Conservation (phyloP, 2,113 vertebrate species). For the Balaeniceps rex region DNA sequence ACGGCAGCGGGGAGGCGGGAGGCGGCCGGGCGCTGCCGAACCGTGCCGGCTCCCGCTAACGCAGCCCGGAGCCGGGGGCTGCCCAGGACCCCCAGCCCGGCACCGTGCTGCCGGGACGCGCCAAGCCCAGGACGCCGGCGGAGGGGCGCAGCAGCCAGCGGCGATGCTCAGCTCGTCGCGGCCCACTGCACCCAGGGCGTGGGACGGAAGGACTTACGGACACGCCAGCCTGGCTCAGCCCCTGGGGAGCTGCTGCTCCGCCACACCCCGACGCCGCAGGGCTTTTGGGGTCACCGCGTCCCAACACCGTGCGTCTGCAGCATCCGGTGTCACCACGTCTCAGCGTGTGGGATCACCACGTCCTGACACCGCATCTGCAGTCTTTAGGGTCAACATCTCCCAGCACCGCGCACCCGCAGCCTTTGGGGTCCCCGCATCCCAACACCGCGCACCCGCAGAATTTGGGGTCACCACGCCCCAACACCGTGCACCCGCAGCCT, state of each 20-base stretch:
- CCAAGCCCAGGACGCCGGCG: neutral
- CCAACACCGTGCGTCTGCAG: neutral
- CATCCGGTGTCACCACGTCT: too few relatives aligned
- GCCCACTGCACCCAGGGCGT: neutral
- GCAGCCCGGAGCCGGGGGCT: neutral
- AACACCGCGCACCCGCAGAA: too few relatives aligned
- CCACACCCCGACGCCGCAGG: neutral
- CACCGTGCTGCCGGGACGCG: neutral
- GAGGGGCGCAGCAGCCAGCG: neutral
- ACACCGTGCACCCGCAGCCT: neutral
- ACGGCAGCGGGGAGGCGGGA: neutral
- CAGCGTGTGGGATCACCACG: neutral
- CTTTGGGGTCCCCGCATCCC: neutral
- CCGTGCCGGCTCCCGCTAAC: neutral
- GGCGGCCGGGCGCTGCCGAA: neutral
- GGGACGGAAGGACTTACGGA: neutral
- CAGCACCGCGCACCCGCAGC: neutral
- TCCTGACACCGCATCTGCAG: neutral
- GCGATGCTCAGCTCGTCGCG: neutral
- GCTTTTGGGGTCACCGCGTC: neutral
- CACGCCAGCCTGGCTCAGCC: too few relatives aligned
- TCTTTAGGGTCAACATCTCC: neutral
- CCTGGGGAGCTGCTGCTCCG: neutral
- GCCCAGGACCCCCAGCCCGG: neutral
- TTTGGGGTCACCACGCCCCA: neutral